phyloP scores from a whole-genome alignment of 2,113 vertebrate species.

The Zootoca vivipara region DNA sequence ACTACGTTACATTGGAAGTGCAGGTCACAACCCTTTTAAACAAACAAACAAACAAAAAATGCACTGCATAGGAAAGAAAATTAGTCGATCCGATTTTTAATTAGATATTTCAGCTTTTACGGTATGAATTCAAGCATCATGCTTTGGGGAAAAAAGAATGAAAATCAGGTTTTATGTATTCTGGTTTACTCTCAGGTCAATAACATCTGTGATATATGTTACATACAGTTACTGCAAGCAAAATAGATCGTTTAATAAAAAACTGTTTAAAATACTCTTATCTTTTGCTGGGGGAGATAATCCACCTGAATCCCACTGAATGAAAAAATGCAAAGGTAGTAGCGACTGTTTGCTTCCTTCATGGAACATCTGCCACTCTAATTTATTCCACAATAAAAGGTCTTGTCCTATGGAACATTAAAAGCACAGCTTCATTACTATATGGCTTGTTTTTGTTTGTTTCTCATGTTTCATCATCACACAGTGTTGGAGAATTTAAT shows the following conservation, averaged over 20 bases:
- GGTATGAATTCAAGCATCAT: background rate
- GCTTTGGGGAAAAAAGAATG: background rate
- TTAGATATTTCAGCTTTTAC: background rate
- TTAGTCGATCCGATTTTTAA: background rate
- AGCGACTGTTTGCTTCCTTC: conserved; percentile 48
- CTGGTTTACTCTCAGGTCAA: background rate
- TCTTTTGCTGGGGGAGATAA: conserved; percentile 65
- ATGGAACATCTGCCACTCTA: conserved; percentile 62
- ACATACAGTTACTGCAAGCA: background rate
- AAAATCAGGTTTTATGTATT: background rate
- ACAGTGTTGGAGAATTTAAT: conserved; percentile 7
- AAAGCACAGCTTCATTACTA: background rate
- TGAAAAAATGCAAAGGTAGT: conserved; percentile 67
- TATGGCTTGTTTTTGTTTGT: background rate
- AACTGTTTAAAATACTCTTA: conserved; percentile 48
- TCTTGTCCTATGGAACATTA: background rate
- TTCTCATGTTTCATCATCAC: background rate
- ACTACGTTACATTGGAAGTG: background rate
- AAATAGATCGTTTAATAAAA: conserved; percentile 38
- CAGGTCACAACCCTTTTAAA: background rate
- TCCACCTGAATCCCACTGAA: conserved; percentile 69
- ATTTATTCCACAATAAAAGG: conserved; percentile 30
- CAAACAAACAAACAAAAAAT: background rate
- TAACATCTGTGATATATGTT: conserved; percentile 19
- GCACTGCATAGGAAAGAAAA: background rate